Evolutionary conservation across 2,888 invertebrate species (phyloP), one percentile per base, ranked within the genome.

Genomic region (Sipha maydis): DNA sequence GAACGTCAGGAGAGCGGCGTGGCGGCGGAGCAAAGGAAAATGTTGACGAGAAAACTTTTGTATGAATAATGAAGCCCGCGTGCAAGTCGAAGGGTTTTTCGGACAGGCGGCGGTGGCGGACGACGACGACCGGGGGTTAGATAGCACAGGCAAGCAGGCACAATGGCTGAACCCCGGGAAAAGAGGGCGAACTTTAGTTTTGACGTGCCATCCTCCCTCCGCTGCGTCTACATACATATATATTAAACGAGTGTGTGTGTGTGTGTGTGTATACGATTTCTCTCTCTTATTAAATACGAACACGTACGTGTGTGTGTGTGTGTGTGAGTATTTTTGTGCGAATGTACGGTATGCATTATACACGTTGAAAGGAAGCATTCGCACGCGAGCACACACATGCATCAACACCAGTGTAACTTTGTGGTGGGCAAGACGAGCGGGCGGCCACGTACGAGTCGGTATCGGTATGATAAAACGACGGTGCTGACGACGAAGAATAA

Each of bases 111-210:
- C 5, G 83, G 77, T 38, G 76, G 85, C 9, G 85, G 78, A 8
- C 48, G 48, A 8, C 28, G 56, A 38, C 73, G 71, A n/a, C 54
- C 71, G 69, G 78, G 78, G 79, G 54, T 54, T 79, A 54, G 79
- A 79, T 75, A 61, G 86, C 80, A 21, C 79, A 28, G 48, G 34
- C 54, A 28, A 31, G 56, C 31, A 48, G 69, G 78, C 88, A 88
- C 88, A 88, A 88, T 82, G 80, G 88, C 88, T 80, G 88, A 88
- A 88, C 73, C 88, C 82, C 80, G 73, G 88, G 88, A 88, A 88
- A 88, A 88, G 88, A 88, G 88, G 88, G 82, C 88, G 82, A 88
- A 88, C 88, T 88, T 88, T 88, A 88, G 88, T 88, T 88, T 88
- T 88, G 88, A 88, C 88, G 88, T 88, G 88, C 88, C 82, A 77